These are phyloP conservation scores for Tupaia tana DNA, from an alignment of 2,113 vertebrate genomes.

Conservation along the genomic window DNA sequence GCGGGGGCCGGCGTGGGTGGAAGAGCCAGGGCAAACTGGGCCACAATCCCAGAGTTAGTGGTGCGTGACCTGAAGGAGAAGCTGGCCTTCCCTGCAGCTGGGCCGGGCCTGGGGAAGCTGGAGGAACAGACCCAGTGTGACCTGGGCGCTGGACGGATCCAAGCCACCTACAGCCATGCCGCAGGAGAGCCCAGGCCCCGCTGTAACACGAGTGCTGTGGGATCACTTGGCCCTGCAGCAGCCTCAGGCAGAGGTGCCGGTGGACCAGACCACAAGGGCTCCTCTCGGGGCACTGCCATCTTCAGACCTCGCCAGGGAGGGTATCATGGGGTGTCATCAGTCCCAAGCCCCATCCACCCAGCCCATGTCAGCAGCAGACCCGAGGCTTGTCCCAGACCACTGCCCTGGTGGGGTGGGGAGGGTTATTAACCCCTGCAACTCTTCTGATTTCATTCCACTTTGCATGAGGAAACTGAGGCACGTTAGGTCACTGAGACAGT, in stretches of 20 bases:
- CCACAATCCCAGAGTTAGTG: neutral
- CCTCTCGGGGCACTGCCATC: too few relatives aligned
- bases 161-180: neutral
- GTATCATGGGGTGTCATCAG: neutral
- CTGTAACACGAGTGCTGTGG: too few relatives aligned
- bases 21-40: too few relatives aligned
- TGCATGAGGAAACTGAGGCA: neutral
- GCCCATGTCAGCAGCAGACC: fast-evolving
- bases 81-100: neutral
- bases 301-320: fast-evolving
- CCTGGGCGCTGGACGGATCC: too few relatives aligned
- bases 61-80: neutral
- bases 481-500: neutral
- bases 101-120: neutral
- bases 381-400: neutral
- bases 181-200: neutral
- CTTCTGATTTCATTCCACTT: fast-evolving
- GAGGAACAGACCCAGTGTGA: neutral
- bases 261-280: too few relatives aligned
- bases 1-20: too few relatives aligned
- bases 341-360: neutral
- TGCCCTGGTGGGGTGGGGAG: too few relatives aligned
- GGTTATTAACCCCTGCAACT: too few relatives aligned
- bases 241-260: neutral
- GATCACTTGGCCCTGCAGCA: neutral